These are phyloP conservation scores for Astreopora myriophthalma DNA, from an alignment of 64 coral and sea anemone species.

Conservation along the genomic window DNA sequence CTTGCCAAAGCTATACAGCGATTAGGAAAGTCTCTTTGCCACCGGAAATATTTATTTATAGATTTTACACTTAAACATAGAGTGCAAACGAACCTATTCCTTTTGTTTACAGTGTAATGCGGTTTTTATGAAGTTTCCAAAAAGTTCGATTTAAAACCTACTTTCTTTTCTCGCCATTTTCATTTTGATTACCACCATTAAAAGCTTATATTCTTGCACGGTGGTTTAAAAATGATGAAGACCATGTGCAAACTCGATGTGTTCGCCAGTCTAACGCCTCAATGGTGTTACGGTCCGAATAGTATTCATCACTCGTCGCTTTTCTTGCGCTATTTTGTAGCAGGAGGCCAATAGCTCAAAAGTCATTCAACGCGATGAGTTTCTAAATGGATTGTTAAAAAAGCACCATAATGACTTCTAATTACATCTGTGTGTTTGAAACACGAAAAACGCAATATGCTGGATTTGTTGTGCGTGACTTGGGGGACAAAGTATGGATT, in stretches of 20 bases:
- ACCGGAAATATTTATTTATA: background rate
- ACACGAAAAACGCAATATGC: too few relatives aligned
- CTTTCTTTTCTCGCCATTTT: background rate
- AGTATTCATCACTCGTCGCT: background rate
- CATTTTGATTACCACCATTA: background rate
- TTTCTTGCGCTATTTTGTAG: background rate
- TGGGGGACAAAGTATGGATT: conserved; percentile 1
- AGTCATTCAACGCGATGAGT: background rate
- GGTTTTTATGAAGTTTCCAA: background rate
- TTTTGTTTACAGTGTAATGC: background rate
- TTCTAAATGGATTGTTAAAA: background rate
- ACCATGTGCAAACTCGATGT: too few relatives aligned
- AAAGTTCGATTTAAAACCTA: background rate
- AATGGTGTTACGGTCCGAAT: background rate
- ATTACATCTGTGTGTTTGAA: background rate
- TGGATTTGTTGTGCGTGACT: background rate
- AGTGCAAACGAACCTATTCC: background rate
- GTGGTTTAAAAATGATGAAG: too few relatives aligned
- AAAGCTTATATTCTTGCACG: background rate
- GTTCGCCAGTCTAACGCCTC: too few relatives aligned
- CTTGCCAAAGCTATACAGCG: background rate
- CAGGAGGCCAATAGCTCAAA: background rate
- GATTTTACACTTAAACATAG: background rate
- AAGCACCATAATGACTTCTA: background rate
- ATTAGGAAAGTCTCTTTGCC: background rate